Evolutionary conservation across 2,113 vertebrate species (phyloP).

Genomic region (Nipponia nippon): DNA sequence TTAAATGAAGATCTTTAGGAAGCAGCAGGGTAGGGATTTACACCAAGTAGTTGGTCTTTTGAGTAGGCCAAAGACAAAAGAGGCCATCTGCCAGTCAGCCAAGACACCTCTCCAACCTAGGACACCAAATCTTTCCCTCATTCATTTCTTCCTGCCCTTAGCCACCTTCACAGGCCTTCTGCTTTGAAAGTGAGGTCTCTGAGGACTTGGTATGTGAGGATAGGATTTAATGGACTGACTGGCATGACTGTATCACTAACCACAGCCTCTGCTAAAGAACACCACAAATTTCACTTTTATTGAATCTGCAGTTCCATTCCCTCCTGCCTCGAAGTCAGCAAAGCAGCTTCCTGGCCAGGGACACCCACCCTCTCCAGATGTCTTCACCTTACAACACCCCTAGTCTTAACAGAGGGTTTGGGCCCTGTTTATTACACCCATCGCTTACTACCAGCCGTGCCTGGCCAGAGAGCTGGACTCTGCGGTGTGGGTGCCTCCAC

Average conservation of each 20-base stretch:
- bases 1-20: neutral
- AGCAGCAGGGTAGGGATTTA: neutral
- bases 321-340: neutral
- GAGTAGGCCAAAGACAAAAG: neutral
- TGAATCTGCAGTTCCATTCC: neutral
- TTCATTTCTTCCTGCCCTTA: neutral
- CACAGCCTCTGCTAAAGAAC: neutral
- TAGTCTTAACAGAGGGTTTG: neutral
- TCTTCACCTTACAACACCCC: neutral
- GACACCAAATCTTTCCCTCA: neutral
- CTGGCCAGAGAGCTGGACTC: neutral
- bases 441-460: neutral
- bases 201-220: neutral
- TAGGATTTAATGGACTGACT: neutral
- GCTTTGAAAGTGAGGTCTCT: neutral
- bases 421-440: neutral
- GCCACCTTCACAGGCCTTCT: neutral
- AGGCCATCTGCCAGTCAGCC: neutral
- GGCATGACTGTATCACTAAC: neutral
- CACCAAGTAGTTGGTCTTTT: neutral
- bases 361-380: neutral
- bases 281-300: neutral
- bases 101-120: neutral
- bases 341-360: neutral
- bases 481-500: neutral